These are phyloP conservation scores for Ianthella basta DNA, from an alignment of 37 sponge, comb jelly and placozoan genomes.

Conservation along the genomic window DNA sequence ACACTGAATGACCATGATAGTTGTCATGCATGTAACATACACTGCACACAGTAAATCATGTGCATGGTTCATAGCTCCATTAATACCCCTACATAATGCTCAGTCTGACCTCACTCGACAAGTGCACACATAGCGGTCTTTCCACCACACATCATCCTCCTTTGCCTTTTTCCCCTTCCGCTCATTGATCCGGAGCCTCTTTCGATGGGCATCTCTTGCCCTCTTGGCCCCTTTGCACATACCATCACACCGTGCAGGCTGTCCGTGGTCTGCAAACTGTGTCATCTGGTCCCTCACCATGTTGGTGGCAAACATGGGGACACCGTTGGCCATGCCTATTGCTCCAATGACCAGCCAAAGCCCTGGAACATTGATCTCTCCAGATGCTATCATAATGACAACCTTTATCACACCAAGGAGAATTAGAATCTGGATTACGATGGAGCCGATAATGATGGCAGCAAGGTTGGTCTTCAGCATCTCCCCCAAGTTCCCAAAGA, in stretches of 20 bases:
- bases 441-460: conserved; percentile 31
- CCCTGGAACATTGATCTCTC: conserved; percentile 40
- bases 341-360: conserved; percentile 34
- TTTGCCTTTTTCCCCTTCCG: conserved; percentile 39
- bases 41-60: too few species aligned
- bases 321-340: conserved; percentile 12
- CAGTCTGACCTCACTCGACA: conserved; percentile 77
- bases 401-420: conserved; percentile 66
- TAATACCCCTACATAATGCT: not conserved
- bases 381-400: conserved; percentile 60
- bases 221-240: conserved; percentile 71
- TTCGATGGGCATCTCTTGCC: conserved; percentile 57
- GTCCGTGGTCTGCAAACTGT: conserved; percentile 13
- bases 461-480: conserved; percentile 30
- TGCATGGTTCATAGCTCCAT: not conserved
- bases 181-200: conserved; percentile 63
- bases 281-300: conserved; percentile 20
- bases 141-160: conserved; percentile 62
- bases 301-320: conserved; percentile 28
- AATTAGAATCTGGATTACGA: conserved; percentile 48
- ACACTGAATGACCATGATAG: too few species aligned
- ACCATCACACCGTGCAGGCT: conserved; percentile 61
- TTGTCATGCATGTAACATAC: too few species aligned
- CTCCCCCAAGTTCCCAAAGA: not conserved
- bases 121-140: conserved; percentile 65